phyloP scores from a whole-genome alignment of 2,113 vertebrate species.

The Sorex fumeus region DNA sequence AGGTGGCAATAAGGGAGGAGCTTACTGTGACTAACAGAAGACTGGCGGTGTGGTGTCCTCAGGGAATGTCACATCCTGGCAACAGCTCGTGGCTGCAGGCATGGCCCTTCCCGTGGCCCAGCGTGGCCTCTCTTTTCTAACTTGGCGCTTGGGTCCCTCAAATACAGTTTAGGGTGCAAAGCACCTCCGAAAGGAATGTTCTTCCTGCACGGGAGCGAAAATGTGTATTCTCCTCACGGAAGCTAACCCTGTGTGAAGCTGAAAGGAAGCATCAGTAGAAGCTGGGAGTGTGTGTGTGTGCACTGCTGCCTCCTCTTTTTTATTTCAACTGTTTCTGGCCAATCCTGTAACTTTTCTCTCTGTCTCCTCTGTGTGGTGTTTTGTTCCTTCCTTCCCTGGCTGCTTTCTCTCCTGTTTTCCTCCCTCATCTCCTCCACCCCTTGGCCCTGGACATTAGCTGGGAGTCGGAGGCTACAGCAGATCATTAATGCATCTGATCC shows the following conservation, averaged over 20 bases:
- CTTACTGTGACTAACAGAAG: not conserved
- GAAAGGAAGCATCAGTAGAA: not conserved
- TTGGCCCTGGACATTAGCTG: constrained; percentile 86
- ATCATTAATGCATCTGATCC: constrained; percentile 92
- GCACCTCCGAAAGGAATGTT: not conserved
- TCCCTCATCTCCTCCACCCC: constrained; percentile 46
- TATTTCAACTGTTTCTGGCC: constrained; percentile 72
- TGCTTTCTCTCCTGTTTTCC: constrained; percentile 67
- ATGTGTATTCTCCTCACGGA: not conserved
- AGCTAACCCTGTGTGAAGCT: not conserved
- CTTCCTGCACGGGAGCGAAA: not conserved
- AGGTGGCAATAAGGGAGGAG: not conserved
- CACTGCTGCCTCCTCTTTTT: constrained; percentile 69
- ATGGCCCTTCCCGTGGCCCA: not conserved
- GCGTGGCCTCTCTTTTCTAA: not conserved
- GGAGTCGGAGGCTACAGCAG: constrained; percentile 93
- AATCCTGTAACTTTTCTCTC: constrained; percentile 81
- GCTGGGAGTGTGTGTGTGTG: not conserved
- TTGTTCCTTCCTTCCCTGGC: constrained; percentile 27
- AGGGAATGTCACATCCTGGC: not conserved
- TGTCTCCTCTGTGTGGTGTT: constrained; percentile 80
- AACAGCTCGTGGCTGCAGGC: not conserved
- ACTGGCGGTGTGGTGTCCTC: not conserved
- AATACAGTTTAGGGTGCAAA: not conserved
- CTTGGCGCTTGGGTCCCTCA: not conserved